A percentile compares a stretch with the other conserved stretches of the same genome.
Evolutionary conservation across 2,888 invertebrate genomes (phyloP).

Genomic region (Leptarthrus brevirostris): DNA sequence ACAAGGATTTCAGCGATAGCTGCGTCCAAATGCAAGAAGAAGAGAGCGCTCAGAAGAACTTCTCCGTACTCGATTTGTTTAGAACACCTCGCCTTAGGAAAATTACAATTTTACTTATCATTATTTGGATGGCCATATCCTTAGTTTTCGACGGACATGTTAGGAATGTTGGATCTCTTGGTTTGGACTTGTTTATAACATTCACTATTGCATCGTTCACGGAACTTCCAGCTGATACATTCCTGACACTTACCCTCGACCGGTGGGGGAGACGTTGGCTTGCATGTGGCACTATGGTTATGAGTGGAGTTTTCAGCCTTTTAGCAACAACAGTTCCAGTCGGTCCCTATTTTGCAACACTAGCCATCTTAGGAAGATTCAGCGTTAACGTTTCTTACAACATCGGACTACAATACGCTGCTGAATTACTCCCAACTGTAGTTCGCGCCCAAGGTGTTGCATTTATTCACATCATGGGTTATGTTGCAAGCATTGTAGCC

Average conservation of each 20-base stretch:
- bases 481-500: constrained; percentile 83
- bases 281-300: constrained; percentile 83
- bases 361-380: constrained; percentile 86
- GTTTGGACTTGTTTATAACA: constrained; percentile 84
- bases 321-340: constrained; percentile 80
- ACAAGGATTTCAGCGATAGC: constrained; percentile 75
- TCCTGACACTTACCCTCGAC: constrained; percentile 77
- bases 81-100: constrained; percentile 80
- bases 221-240: constrained; percentile 85
- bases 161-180: constrained; percentile 85
- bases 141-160: constrained; percentile 90
- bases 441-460: constrained; percentile 89
- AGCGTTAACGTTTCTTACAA: constrained; percentile 91
- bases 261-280: constrained; percentile 88
- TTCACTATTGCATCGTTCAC: constrained; percentile 87
- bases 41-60: constrained; percentile 76
- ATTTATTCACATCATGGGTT: constrained; percentile 88
- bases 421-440: constrained; percentile 87
- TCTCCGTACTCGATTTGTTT: constrained; percentile 85
- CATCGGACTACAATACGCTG: constrained; percentile 89
- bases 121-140: constrained; percentile 92
- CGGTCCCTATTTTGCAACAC: constrained; percentile 78
- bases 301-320: constrained; percentile 84
- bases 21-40: constrained; percentile 77
- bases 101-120: constrained; percentile 80